phyloP scores from a whole-genome alignment of 2,888 invertebrate genomes.

The Drosophila flavopinicola region DNA sequence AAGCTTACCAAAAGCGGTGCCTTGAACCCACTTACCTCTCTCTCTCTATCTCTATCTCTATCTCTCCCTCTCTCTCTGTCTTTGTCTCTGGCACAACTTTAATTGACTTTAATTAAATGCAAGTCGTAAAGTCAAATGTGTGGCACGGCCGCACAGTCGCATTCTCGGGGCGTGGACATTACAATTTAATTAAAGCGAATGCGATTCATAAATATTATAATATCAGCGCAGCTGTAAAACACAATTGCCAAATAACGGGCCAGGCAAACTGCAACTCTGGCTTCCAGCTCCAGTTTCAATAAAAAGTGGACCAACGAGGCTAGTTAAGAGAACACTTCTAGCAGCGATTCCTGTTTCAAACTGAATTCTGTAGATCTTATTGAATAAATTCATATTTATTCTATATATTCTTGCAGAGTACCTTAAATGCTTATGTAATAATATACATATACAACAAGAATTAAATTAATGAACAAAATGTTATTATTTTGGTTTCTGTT shows the following conservation, averaged over 20 bases:
- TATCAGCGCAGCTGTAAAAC: slow-evolving; percentile 33
- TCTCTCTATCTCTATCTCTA: background rate
- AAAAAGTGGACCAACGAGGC: slow-evolving; percentile 12
- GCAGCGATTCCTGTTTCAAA: background rate
- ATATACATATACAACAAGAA: too few species aligned
- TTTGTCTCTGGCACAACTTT: slow-evolving; percentile 39
- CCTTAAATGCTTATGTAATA: too few species aligned
- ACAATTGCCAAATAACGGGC: slow-evolving; percentile 62
- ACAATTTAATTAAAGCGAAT: slow-evolving; percentile 75
- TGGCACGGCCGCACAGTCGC: slow-evolving; percentile 43
- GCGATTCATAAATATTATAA: slow-evolving; percentile 77
- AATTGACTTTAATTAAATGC: slow-evolving; percentile 78
- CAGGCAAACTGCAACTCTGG: background rate
- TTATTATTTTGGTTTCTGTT: too few species aligned
- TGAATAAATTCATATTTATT: background rate
- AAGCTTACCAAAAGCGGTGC: background rate
- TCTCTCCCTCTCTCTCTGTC: background rate
- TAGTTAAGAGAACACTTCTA: background rate
- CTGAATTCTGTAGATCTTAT: background rate
- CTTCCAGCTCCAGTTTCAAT: background rate
- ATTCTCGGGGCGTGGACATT: slow-evolving; percentile 28
- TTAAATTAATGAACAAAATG: too few species aligned
- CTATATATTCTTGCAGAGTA: background rate
- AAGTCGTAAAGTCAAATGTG: slow-evolving; percentile 76
- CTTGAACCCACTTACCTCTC: slow-evolving; percentile 2